phyloP scores from a whole-genome alignment of 2,888 invertebrate species.

The Dicycla oo region DNA sequence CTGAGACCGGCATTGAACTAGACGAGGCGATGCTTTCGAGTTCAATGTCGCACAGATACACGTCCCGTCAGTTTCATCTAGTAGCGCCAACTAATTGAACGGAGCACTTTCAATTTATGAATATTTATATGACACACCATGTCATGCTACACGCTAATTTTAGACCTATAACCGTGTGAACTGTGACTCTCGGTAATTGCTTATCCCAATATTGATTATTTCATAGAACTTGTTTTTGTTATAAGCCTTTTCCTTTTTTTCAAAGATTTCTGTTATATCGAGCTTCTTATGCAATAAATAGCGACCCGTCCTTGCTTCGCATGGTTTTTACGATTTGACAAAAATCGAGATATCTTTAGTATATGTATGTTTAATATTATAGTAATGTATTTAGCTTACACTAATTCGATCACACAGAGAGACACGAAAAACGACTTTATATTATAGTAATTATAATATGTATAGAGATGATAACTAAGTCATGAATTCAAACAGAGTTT shows the following conservation, averaged over 20 bases:
- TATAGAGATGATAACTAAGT: too few species aligned
- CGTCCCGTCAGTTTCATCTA: background rate
- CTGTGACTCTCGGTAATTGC: background rate
- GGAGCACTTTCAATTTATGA: background rate
- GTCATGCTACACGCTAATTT: background rate
- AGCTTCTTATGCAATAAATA: background rate
- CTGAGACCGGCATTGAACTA: constrained; percentile 42
- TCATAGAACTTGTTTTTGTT: background rate
- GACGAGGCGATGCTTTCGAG: background rate
- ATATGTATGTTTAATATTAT: too few species aligned
- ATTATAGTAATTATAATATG: too few species aligned
- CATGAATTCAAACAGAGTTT: too few species aligned
- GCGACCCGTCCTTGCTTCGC: too few species aligned
- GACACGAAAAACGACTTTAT: too few species aligned
- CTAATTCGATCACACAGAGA: too few species aligned
- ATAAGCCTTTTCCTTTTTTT: background rate
- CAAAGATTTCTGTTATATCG: background rate
- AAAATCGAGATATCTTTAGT: too few species aligned
- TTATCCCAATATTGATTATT: background rate
- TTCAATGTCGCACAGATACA: constrained; percentile 36
- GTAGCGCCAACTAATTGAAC: background rate
- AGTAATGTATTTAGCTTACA: too few species aligned
- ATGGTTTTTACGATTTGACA: too few species aligned
- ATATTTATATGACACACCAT: background rate
- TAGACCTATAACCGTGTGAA: background rate